Evolutionary conservation across 2,797 vertebrate genomes (phyloP).

Genomic region (Gouania willdenowi): DNA sequence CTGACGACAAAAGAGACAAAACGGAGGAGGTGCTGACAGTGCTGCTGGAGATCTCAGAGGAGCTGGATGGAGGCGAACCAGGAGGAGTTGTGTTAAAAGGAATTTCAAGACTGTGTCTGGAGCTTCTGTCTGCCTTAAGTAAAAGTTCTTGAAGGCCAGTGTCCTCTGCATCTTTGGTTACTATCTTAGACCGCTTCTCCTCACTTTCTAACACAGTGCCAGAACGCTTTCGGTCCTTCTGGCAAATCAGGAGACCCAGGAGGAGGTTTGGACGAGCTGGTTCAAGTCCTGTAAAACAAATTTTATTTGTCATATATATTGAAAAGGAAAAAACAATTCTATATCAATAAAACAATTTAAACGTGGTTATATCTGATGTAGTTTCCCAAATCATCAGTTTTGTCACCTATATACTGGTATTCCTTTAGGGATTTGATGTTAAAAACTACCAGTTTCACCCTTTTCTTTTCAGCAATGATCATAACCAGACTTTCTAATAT

Average conservation of each 20-base stretch:
- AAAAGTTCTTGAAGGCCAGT: constrained; percentile 55
- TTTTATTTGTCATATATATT: too few relatives aligned
- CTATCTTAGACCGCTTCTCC: constrained; percentile 82
- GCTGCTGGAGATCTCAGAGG: constrained; percentile 68
- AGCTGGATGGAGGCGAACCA: constrained; percentile 81
- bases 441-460: too few relatives aligned
- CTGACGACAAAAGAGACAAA: constrained; percentile 75
- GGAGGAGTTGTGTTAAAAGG: constrained; percentile 82
- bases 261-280: constrained; percentile 94
- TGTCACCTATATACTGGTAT: too few relatives aligned
- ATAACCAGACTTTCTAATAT: too few relatives aligned
- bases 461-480: too few relatives aligned
- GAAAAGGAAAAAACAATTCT: too few relatives aligned
- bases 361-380: too few relatives aligned
- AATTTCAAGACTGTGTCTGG: constrained; percentile 70
- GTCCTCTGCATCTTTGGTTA: constrained; percentile 77
- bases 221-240: constrained; percentile 86
- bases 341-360: too few relatives aligned
- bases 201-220: constrained; percentile 75
- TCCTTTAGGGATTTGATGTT: too few relatives aligned
- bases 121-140: constrained; percentile 66
- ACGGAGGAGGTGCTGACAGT: constrained; percentile 67
- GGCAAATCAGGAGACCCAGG: constrained; percentile 93
- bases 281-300: constrained; percentile 84
- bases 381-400: too few relatives aligned